Evolutionary conservation across 2,113 vertebrate species (phyloP).

Genomic region (Dasyurus viverrinus): DNA sequence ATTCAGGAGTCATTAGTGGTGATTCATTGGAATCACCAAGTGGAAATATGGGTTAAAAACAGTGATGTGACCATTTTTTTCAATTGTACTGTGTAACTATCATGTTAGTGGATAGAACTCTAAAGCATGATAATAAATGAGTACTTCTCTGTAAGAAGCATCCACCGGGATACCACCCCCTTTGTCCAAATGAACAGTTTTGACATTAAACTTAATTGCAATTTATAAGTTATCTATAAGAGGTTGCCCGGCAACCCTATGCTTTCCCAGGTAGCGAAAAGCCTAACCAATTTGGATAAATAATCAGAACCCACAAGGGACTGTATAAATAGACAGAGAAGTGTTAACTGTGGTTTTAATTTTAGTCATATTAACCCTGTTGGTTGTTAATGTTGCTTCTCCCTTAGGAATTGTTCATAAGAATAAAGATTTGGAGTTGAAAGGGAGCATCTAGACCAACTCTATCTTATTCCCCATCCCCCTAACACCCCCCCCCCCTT

Average conservation of each 20-base stretch:
- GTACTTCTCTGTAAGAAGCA: neutral
- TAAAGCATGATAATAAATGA: slow-evolving; percentile 23
- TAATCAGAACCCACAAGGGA: neutral
- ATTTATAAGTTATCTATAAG: slow-evolving; percentile 10
- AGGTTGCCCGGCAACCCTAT: neutral
- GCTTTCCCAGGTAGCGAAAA: slow-evolving; percentile 36
- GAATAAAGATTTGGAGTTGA: neutral
- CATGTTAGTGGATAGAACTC: slow-evolving; percentile 8
- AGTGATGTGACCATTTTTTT: neutral
- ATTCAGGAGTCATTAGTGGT: slow-evolving; percentile 58
- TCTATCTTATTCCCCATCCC: too few species aligned
- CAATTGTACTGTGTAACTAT: slow-evolving; percentile 10
- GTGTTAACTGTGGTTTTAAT: slow-evolving; percentile 50
- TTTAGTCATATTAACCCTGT: slow-evolving; percentile 11
- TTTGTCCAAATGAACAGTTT: neutral
- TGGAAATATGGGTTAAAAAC: slow-evolving; percentile 49
- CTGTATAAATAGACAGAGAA: slow-evolving; percentile 3
- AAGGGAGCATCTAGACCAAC: neutral
- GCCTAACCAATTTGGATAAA: slow-evolving; percentile 35
- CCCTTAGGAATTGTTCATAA: slow-evolving; percentile 53
- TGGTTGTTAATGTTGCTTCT: slow-evolving; percentile 14
- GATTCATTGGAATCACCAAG: slow-evolving; percentile 37
- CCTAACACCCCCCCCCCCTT: accelerated
- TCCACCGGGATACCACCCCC: neutral
- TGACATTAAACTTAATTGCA: slow-evolving; percentile 34